Base-by-base conservation (phyloP, 2,888 invertebrate genomes). In the Rhamnusium bicolor region DNA sequence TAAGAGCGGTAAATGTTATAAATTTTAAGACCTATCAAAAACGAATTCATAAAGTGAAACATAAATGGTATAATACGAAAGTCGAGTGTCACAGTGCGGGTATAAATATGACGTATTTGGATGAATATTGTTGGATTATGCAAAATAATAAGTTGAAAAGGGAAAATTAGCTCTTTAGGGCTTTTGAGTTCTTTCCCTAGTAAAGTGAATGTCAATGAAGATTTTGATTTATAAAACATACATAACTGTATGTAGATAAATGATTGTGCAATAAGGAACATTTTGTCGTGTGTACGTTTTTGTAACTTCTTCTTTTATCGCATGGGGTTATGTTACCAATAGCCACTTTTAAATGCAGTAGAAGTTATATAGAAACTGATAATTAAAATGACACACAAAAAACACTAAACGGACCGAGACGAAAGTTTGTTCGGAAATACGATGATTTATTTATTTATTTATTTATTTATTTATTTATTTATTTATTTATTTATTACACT, bases 1-100 rank as follows among this genome's bases (percentile, higher is more conserved):
- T 51, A 32, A 40, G 66, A 56, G 46, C 24, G 47, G 24, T 51
- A 60, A 66, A 61, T 54, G 69, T 74, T 74, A 63, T 69, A 73
- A 76, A 76, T 76, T 69, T 76, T 76, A 76, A 69, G 66, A 76
- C 69, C 76, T 76, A 75, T 75, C 73, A 73, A 75, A 73, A 71
- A 67, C 70, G 69, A 73, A 76, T 76, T 76, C 73, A 71, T 71
- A 76, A 76, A 76, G 73, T 60, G 71, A 68, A 66, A 70, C 61
- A 73, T n/a, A 73, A 75, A 69, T 69, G 73, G 69, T 66, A 62
- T 69, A 69, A 65, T 73, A 61, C 66, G 73, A 73, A 54, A 67
- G 76, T 73, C 67, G 70, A 60, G 51, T 51, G 69, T 69, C 58
- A 46, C 47, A 12, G 69, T 19, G 14, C 2, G 27, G 53, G 29